Conservation (phyloP, 1,140 invertebrate genomes). For the Dreissena rostriformis region DNA sequence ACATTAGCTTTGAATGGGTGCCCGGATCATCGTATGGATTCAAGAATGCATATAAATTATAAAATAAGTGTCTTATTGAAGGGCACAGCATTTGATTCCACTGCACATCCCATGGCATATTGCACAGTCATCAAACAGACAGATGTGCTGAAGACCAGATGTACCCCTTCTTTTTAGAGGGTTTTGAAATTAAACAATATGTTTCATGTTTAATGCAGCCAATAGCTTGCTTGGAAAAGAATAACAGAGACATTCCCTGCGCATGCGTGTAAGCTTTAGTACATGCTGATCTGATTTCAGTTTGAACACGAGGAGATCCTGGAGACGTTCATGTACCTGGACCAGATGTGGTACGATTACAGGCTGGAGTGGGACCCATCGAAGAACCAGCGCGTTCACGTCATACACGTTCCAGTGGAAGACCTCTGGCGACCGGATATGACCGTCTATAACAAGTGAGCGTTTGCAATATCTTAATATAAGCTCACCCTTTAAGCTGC, state of each 20-base stretch:
- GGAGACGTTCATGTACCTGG: slow-evolving; percentile 60
- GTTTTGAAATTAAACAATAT: neutral
- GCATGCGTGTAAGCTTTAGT: neutral
- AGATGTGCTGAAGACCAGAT: too few species aligned
- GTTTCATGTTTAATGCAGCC: neutral
- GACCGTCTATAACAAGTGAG: slow-evolving; percentile 84
- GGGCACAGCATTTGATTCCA: too few species aligned
- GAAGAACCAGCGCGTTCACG: slow-evolving; percentile 56
- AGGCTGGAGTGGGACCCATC: slow-evolving; percentile 68
- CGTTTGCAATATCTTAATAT: neutral
- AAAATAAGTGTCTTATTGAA: too few species aligned
- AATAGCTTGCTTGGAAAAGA: neutral
- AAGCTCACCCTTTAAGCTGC: too few species aligned
- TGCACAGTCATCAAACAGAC: too few species aligned
- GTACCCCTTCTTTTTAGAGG: too few species aligned
- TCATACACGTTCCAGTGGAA: slow-evolving; percentile 77
- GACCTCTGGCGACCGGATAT: slow-evolving; percentile 84
- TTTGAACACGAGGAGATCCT: slow-evolving; percentile 60
- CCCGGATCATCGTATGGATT: too few species aligned
- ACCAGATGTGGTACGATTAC: slow-evolving; percentile 67
- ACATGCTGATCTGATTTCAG: slow-evolving; percentile 21
- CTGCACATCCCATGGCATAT: too few species aligned
- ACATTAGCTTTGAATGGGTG: too few species aligned
- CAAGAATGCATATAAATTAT: too few species aligned
- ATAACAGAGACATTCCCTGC: neutral